Base-by-base conservation (phyloP, 1,140 invertebrate species). In the Drosophila bipectinata region DNA sequence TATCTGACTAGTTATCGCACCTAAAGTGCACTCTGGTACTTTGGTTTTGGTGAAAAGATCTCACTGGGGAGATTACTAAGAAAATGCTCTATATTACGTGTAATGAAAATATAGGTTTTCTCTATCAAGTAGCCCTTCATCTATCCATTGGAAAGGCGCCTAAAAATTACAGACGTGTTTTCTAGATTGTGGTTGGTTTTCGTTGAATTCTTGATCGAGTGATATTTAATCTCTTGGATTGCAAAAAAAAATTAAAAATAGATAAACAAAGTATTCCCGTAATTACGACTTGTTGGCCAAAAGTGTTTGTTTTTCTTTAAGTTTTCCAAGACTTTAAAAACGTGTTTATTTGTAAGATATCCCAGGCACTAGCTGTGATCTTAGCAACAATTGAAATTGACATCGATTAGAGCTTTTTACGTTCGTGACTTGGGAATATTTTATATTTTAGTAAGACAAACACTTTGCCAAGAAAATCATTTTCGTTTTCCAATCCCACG, bases 1-100 rank as follows among this genome's bases (percentile, higher is more conserved):
- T 74, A 78, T 64, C 14, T 44, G n/a, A 9, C 54, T 47, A 54
- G 56, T 82, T 82, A 82, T 82, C 79, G 51, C 63, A 39, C 18
- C 44, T 14, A 18, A 47, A 21, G 15, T 64, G n/a, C 14, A 63
- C 30, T 61, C 53, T 54, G 10, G 7, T 28, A 7, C 26, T 14
- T 54, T 2, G 5, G 51, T 14, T 24, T 21, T 21, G 8, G 15
- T 10, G 21, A 21, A 47, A 9, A 15, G 44, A 47, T 47, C 26
- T 64, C 32, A 28, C 26, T 8, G 15, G 26, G 28, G n/a, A 15
- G 28, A 34, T 21, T 58, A 53, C 37, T 1, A 9, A 18, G 63
- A 64, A 67, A 32, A 32, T 44, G 45, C 24, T 63, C 26, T 9
- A 3, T 41, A 14, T 37, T 62, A 14, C 6, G 7, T 6, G 5